phyloP scores from a whole-genome alignment of 2,113 vertebrate species.

The Neolamprologus fasciatus region DNA sequence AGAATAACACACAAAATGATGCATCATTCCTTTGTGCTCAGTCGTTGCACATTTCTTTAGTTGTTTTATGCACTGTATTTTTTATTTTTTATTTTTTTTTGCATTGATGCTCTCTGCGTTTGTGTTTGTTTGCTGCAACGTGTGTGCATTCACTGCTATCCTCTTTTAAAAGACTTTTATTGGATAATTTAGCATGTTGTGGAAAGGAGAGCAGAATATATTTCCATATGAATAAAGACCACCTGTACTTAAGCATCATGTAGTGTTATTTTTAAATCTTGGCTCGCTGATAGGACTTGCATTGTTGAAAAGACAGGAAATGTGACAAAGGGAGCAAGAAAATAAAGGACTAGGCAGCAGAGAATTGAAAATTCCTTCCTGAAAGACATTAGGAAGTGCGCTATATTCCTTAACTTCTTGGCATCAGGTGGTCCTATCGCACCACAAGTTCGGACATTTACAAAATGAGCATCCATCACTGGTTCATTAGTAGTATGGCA shows the following conservation, averaged over 20 bases:
- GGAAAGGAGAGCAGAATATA: not conserved
- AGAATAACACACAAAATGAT: not conserved
- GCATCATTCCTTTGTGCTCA: not conserved
- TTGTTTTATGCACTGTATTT: not conserved
- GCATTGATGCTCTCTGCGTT: not conserved
- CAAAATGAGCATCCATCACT: not conserved
- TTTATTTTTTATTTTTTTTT: not conserved
- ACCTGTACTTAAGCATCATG: not conserved
- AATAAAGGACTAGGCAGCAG: not conserved
- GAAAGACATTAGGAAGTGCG: not conserved
- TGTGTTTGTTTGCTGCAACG: not conserved
- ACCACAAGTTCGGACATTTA: not conserved
- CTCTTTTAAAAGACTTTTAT: not conserved
- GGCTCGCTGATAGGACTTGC: not conserved
- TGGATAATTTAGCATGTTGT: not conserved
- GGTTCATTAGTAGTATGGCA: not conserved
- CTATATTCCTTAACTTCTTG: not conserved
- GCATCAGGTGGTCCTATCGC: not conserved
- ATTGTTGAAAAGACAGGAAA: not conserved
- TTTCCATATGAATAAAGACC: not conserved
- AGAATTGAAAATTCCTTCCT: not conserved
- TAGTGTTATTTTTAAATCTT: not conserved
- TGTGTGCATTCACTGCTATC: not conserved
- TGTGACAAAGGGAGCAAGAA: not conserved
- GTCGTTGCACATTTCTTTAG: not conserved